Percentiles rank a stretch among this genome's conserved stretches.
Conservation (phyloP, 2,113 vertebrate genomes). For the Ochotona curzoniae region DNA sequence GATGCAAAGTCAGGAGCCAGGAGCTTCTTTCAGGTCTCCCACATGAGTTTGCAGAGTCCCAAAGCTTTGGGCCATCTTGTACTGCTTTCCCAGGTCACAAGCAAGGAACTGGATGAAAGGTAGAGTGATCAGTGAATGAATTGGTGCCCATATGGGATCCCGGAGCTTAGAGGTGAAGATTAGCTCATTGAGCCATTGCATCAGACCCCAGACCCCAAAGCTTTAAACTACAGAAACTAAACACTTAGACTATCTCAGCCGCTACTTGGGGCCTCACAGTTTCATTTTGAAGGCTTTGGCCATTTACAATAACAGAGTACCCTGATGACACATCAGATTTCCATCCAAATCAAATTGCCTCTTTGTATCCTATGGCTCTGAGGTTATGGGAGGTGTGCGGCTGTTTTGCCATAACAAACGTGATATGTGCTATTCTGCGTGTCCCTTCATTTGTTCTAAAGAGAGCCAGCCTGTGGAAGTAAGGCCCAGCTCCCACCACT, state of each 20-base stretch:
- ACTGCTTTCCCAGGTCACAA: no score
- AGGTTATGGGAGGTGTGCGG: background rate
- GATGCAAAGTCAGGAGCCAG: no score
- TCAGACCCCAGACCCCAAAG: background rate
- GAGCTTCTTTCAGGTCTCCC: no score
- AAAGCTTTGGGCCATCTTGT: no score
- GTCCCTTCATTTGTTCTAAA: slow-evolving; percentile 26
- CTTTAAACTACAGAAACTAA: background rate
- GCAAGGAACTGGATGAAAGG: no score
- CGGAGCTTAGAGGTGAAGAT: no score
- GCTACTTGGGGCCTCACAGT: background rate
- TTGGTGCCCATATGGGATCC: no score
- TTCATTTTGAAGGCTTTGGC: slow-evolving; percentile 21
- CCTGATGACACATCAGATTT: slow-evolving; percentile 12
- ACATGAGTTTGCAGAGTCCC: no score
- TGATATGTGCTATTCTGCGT: background rate
- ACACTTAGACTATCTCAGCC: background rate
- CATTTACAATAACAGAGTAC: slow-evolving; percentile 52
- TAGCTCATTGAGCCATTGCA: no score
- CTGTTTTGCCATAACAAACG: background rate
- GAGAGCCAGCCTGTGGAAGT: background rate
- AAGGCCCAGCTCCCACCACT: background rate
- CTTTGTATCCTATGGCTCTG: background rate
- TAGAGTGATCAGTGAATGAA: no score
- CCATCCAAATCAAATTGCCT: background rate